These are phyloP conservation scores for Phallusia fumigata DNA, from an alignment of 23 tunicate species.

Conservation along the genomic window DNA sequence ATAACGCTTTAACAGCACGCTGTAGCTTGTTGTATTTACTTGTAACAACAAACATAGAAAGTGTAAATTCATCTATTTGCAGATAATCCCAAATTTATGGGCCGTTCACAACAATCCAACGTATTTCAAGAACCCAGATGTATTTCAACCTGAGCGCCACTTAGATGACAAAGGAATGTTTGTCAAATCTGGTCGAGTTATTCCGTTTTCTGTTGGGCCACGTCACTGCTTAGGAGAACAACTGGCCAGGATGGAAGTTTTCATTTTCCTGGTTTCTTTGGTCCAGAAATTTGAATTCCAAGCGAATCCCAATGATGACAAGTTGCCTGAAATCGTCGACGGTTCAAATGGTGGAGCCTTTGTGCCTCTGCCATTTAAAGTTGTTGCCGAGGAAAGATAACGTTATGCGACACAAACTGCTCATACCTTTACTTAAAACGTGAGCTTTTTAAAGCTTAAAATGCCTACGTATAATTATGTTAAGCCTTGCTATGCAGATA, in stretches of 20 bases:
- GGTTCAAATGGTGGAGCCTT: neutral
- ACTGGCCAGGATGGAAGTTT: conserved; percentile 18
- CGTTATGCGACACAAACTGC: no score
- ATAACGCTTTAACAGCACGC: neutral
- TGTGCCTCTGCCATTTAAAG: neutral
- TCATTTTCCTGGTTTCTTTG: conserved; percentile 10
- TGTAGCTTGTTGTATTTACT: no score
- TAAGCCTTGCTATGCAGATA: no score
- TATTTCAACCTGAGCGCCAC: neutral
- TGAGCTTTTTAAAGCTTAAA: no score
- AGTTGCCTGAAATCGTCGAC: neutral
- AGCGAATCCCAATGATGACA: neutral
- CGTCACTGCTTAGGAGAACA: conserved; percentile 15
- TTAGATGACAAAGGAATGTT: conserved; percentile 13
- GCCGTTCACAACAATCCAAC: conserved; percentile 21
- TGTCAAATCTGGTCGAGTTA: conserved; percentile 9
- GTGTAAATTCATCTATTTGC: neutral
- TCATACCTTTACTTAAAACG: no score
- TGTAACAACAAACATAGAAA: no score
- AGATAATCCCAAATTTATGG: conserved; percentile 1
- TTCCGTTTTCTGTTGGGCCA: conserved; percentile 15
- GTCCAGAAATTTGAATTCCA: neutral
- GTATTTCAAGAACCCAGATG: neutral
- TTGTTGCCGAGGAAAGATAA: neutral
- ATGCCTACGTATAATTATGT: no score